Base-by-base conservation (phyloP, 2,797 vertebrate species). In the Karalla daura region DNA sequence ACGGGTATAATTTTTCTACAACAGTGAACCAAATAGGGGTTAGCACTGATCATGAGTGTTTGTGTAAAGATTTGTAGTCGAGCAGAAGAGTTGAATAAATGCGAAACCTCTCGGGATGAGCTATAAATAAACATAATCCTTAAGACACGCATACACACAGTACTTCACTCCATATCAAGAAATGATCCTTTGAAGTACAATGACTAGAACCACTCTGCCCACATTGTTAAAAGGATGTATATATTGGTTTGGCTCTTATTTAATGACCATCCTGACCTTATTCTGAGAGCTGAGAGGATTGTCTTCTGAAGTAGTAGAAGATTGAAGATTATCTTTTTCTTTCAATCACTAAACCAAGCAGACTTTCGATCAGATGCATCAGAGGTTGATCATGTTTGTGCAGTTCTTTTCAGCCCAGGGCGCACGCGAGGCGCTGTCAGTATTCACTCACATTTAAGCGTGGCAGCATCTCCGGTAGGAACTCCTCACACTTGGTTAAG, bases 1-100 rank as follows among this genome's bases (percentile, higher is more conserved):
- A 92, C 86, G 88, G 88, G 89, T 91, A 90, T 87, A 11, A 73
- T 87, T 84, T 86, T 88, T 89, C 70, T 87, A 86, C 72, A 83
- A 84, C 76, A 74, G 73, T 60, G 74, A 86, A 90, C 85, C 84
- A 91, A 89, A 90, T 86, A 87, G 84, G 82, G 85, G 76, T 73
- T 81, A 78, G 66, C 84, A 73, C 76, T 76, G 69, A 85, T 87
- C 78, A 69, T 43, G 70, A 77, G 55, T 81, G 84, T 89, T 71
- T 76, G 80, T 87, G 80, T 86, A 85, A 84, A 87, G 83, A 86
- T 89, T 90, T 88, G 73, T 84, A 86, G 83, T 83, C 76, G 7
- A 76, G 78, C 73, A 79, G 83, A 85, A 66, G 80, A 86, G 80
- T 69, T 73, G 74, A 85, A 81, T 74, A 81, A 82, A 87, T 79